Base-by-base conservation (phyloP, 1,140 invertebrate genomes). In the Daktulosphaira vitifoliae region DNA sequence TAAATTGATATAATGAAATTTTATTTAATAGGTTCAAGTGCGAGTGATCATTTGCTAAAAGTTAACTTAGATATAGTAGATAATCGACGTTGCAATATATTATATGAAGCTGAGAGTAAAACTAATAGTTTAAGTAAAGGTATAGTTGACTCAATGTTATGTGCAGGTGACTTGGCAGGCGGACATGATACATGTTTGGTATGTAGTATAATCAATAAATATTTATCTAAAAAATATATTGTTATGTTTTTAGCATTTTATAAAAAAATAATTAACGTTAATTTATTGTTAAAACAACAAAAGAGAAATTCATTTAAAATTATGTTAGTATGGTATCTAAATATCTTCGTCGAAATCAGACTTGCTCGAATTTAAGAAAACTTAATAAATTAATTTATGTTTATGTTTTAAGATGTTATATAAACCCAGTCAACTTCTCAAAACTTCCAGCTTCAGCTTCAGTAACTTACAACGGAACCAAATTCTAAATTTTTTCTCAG, bases 121-220 rank as follows among this genome's bases (percentile, higher is more conserved):
- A 38, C 26, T 37, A 44, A 15, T 26, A 67, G 37, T 13, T 67
- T 84, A 25, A 75, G 77, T 0, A 70, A 73, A 16, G 83, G 84
- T 0, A 79, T 82, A 15, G 37, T 76, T 8, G 68, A 76, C 3
- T 76, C 75, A 0, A 84, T 89, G 76, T 69, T 91, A 44, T 90
- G 88, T 70, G 89, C 87, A 0, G 88, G 87, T 39, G 74, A 70
- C 39, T 54, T 70, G 6, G 37, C 79, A 38, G 86, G 86, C 0
- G 86, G 86, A 4, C 84, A 83, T 69, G 88, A 90, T 69, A 87
- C 88, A 0, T 90, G 88, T 71, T 85, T 87, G 78, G 85, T 84
- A 70, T 65, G 67, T 26, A 15, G 13, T 44, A 33, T 44, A 44
- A 56, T 42, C 3, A 25, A 4, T 15, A 22, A 37, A 37, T 37